Conservation (phyloP, 2,797 vertebrate genomes). For the Oreortyx pictus region DNA sequence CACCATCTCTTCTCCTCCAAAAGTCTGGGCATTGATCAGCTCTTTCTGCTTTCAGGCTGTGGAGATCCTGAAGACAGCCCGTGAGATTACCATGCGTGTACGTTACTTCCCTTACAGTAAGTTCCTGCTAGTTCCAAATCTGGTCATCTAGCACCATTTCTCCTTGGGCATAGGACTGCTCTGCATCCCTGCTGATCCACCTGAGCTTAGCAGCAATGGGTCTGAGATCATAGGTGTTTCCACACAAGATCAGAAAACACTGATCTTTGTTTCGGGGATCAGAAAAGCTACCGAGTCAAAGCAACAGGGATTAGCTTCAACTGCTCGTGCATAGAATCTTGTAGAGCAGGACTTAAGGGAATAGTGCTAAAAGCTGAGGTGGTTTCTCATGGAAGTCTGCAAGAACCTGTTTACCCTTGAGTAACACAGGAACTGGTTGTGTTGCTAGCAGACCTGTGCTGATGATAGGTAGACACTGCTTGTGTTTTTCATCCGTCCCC, state of each 20-base stretch:
- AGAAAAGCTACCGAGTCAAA: neutral
- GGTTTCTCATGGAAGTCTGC: neutral
- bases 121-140: neutral
- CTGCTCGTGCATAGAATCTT: accelerated
- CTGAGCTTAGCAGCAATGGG: accelerated
- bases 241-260: neutral
- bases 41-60: conserved; percentile 86
- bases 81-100: conserved; percentile 96
- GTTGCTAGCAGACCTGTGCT: neutral
- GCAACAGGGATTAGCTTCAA: neutral
- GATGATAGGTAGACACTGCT: too few relatives aligned
- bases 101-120: conserved; percentile 98
- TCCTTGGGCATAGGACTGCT: neutral
- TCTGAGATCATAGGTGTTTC: accelerated
- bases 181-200: accelerated
- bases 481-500: neutral
- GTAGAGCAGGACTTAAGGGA: neutral
- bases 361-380: neutral
- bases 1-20: neutral
- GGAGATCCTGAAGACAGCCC: conserved; percentile 96
- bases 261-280: neutral
- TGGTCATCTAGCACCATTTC: neutral
- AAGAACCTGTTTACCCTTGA: neutral
- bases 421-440: accelerated
- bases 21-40: neutral